phyloP scores from a whole-genome alignment of 2,888 invertebrate genomes.

The Notodonta dromedarius region DNA sequence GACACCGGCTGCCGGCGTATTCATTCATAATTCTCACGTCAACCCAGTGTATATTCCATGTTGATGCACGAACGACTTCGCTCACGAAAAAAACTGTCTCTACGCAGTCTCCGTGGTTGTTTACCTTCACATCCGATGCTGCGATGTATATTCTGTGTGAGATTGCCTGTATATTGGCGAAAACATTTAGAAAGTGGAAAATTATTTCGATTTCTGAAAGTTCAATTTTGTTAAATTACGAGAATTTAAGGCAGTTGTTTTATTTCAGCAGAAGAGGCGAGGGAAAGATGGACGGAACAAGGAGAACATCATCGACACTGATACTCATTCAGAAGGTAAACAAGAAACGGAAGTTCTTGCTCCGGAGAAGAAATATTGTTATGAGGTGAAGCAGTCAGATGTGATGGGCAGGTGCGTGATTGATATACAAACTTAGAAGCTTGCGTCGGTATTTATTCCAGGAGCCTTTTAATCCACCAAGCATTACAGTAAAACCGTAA shows the following conservation, averaged over 20 bases:
- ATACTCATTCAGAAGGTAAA: conserved; percentile 40
- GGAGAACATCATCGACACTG: conserved; percentile 65
- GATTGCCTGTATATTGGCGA: conserved; percentile 19
- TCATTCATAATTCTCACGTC: conserved; percentile 73
- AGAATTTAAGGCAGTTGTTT: background rate
- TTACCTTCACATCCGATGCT: conserved; percentile 51
- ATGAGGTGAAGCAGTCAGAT: conserved; percentile 84
- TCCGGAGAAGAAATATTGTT: conserved; percentile 84
- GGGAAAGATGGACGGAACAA: conserved; percentile 66
- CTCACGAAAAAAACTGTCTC: conserved; percentile 58
- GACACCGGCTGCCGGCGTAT: conserved; percentile 67
- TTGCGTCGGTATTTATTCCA: no score
- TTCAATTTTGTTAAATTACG: background rate
- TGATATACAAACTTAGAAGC: no score
- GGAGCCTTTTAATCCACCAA: no score
- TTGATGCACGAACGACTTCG: conserved; percentile 45
- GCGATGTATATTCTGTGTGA: conserved; percentile 66
- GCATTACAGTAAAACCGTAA: no score
- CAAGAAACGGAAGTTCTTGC: conserved; percentile 33
- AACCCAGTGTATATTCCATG: conserved; percentile 55
- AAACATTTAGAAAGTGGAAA: conserved; percentile 3
- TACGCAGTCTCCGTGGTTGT: conserved; percentile 33
- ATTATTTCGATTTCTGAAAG: conserved; percentile 2
- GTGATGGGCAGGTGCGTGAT: conserved; percentile 83
- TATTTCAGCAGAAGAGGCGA: conserved; percentile 72